phyloP scores from a whole-genome alignment of 2,113 vertebrate genomes.

The Oncorhynchus mykiss region DNA sequence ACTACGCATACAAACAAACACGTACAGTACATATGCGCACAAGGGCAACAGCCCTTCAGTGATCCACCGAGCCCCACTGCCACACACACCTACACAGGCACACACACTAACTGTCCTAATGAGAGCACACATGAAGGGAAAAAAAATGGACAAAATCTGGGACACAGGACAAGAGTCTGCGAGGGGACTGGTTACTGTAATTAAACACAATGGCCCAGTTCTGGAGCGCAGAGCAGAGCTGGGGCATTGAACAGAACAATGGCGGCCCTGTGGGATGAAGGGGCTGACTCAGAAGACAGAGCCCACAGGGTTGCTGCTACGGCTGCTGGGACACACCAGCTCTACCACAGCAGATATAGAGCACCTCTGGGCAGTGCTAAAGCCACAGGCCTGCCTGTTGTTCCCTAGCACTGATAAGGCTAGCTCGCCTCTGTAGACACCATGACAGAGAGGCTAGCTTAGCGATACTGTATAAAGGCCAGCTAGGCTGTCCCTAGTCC shows the following conservation, averaged over 20 bases:
- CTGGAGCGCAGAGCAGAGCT: conserved; percentile 58
- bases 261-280: conserved; percentile 62
- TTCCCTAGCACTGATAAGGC: too few relatives aligned
- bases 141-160: conserved; percentile 59
- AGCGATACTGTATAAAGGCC: too few relatives aligned
- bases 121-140: conserved; percentile 61
- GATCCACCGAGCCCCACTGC: conserved; percentile 29
- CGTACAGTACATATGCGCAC: neutral
- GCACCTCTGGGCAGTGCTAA: too few relatives aligned
- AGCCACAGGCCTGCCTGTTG: too few relatives aligned
- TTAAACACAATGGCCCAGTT: conserved; percentile 76
- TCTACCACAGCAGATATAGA: too few relatives aligned
- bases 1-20: conserved; percentile 21
- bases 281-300: conserved; percentile 16
- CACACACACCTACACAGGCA: conserved; percentile 8
- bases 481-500: too few relatives aligned
- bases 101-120: conserved; percentile 58
- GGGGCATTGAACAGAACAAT: conserved; percentile 68
- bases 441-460: too few relatives aligned
- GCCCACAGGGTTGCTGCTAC: conserved; percentile 25
- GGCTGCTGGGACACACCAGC: too few relatives aligned
- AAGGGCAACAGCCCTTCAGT: conserved; percentile 31
- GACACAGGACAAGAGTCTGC: conserved; percentile 70
- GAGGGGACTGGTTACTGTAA: conserved; percentile 71
- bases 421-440: too few relatives aligned